Conservation (phyloP, 2,888 invertebrate species). For the Physocephala rufipes region DNA sequence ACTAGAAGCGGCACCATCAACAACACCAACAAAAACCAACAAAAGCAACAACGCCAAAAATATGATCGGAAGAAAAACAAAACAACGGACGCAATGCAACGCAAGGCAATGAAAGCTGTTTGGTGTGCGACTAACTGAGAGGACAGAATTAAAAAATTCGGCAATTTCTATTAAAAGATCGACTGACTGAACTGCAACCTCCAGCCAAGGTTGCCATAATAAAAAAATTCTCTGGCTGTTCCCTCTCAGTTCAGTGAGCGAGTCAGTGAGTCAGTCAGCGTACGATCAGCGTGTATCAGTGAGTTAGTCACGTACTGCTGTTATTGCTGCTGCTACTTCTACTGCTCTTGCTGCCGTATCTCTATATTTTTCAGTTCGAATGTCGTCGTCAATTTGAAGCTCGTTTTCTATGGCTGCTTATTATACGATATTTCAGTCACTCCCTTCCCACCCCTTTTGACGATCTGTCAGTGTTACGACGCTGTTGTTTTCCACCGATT, state of each 20-base stretch:
- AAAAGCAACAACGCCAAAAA: too few relatives aligned
- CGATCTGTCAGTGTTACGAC: constrained; percentile 13
- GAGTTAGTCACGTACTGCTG: constrained; percentile 42
- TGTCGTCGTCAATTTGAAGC: constrained; percentile 34
- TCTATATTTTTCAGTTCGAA: constrained; percentile 28
- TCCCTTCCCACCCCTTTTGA: background rate
- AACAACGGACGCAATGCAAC: too few relatives aligned
- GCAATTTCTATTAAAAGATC: constrained; percentile 22
- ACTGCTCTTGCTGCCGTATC: too few relatives aligned
- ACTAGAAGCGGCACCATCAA: constrained; percentile 1
- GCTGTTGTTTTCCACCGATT: background rate
- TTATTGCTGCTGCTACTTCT: constrained; percentile 22
- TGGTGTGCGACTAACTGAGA: background rate
- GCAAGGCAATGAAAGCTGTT: too few relatives aligned
- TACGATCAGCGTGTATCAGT: constrained; percentile 6
- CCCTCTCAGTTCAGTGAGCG: background rate
- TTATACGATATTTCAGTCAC: constrained; percentile 5
- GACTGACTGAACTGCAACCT: constrained; percentile 16
- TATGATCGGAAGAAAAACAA: too few relatives aligned
- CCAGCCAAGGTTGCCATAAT: constrained; percentile 25
- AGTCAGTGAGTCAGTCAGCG: background rate
- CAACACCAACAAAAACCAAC: constrained; percentile 4
- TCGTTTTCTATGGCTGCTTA: constrained; percentile 41
- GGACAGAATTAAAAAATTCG: constrained; percentile 31
- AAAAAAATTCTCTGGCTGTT: background rate